These are phyloP conservation scores for Microlaimidae sp. DNA, from an alignment of 2,888 invertebrate species.

Conservation along the genomic window DNA sequence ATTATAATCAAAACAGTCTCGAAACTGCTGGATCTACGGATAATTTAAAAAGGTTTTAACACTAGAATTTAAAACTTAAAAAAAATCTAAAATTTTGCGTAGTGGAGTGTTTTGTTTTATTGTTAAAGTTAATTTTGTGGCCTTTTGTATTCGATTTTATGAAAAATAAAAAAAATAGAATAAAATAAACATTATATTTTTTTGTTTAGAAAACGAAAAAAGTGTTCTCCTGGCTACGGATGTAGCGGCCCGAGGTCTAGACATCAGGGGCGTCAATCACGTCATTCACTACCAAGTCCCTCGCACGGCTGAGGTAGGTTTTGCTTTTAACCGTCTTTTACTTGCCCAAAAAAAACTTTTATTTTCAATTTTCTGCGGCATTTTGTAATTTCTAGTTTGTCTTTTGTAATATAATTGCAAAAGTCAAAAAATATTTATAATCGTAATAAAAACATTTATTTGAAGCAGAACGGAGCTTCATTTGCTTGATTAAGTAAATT, in stretches of 20 bases:
- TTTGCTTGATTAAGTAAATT: too few relatives aligned
- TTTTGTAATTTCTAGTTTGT: conserved; percentile 14
- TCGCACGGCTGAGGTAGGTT: conserved; percentile 66
- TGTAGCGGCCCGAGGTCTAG: conserved; percentile 88
- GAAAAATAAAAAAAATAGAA: too few relatives aligned
- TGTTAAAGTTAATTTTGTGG: too few relatives aligned
- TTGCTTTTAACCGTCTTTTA: conserved; percentile 4
- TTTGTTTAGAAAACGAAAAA: background rate
- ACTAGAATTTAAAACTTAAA: too few relatives aligned
- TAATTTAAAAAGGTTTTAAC: too few relatives aligned
- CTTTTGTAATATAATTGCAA: conserved; percentile 11
- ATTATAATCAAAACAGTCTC: too few relatives aligned
- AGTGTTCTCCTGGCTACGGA: conserved; percentile 67
- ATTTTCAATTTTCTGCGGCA: background rate
- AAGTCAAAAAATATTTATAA: conserved; percentile 5
- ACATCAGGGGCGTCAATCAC: conserved; percentile 79
- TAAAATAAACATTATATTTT: background rate
- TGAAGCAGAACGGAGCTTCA: too few relatives aligned
- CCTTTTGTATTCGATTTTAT: too few relatives aligned
- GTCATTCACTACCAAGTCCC: conserved; percentile 94
- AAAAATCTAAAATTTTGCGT: too few relatives aligned
- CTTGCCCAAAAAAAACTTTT: conserved; percentile 8
- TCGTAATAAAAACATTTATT: too few relatives aligned
- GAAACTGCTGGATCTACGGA: too few relatives aligned
- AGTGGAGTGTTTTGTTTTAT: too few relatives aligned